These are phyloP conservation scores for Oreamnos americanus DNA, from an alignment of 2,113 vertebrate species.

Conservation along the genomic window DNA sequence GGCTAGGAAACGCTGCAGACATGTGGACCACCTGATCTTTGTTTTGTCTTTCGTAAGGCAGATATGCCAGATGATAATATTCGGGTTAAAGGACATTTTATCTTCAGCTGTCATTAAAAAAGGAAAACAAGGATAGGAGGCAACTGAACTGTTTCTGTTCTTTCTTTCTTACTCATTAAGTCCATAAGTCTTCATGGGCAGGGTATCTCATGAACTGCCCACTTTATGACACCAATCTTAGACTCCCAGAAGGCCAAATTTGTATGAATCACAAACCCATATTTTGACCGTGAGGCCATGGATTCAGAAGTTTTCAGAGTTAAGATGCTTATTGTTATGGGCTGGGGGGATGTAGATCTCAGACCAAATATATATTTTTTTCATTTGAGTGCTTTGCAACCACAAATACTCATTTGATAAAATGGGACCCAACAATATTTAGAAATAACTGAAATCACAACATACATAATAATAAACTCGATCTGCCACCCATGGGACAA, in stretches of 20 bases:
- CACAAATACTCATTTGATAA: not conserved
- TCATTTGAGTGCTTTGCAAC: not conserved
- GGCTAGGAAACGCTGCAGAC: slow-evolving; percentile 50
- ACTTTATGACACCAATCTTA: too few species aligned
- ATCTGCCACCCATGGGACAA: not conserved
- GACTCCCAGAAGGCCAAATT: not conserved
- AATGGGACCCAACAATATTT: not conserved
- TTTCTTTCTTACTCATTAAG: not conserved
- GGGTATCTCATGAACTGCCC: not conserved
- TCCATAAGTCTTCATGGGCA: not conserved
- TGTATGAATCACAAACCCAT: not conserved
- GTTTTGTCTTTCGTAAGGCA: slow-evolving; percentile 35
- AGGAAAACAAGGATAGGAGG: not conserved
- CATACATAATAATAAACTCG: not conserved
- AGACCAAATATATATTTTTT: not conserved
- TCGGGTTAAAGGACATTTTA: slow-evolving; percentile 15
- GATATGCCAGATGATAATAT: slow-evolving; percentile 8
- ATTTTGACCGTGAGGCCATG: not conserved
- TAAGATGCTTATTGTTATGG: not conserved
- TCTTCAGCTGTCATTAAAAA: not conserved
- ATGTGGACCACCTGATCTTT: slow-evolving; percentile 40
- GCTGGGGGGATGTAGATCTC: not conserved
- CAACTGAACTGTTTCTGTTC: not conserved
- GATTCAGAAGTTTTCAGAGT: not conserved
- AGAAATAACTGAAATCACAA: slow-evolving; percentile 34